A percentile compares a stretch with the other conserved stretches of the same genome.
These are phyloP conservation scores for Caenorhabditis angaria DNA, from an alignment of 2,888 invertebrate species.

Conservation along the genomic window DNA sequence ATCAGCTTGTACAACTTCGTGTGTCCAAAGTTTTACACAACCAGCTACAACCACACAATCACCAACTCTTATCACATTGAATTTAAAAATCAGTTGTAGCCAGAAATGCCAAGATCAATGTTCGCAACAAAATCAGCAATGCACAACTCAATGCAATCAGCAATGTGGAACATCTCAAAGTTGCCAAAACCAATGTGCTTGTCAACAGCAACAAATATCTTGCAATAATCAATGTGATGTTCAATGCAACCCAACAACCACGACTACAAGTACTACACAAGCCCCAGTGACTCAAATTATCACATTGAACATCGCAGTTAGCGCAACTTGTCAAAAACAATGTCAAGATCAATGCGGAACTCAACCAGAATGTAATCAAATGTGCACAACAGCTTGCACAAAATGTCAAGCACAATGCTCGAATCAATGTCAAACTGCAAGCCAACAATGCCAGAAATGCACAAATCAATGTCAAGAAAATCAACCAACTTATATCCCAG, in stretches of 20 bases:
- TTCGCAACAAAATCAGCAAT: conserved; percentile 37
- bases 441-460: conserved; percentile 20
- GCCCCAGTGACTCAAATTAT: conserved; percentile 9
- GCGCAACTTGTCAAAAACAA: conserved; percentile 19
- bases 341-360: conserved; percentile 21
- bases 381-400: conserved; percentile 29
- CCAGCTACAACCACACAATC: conserved; percentile 29
- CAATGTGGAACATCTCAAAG: conserved; percentile 25
- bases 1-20: conserved; percentile 34
- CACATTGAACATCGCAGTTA: neutral
- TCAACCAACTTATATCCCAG: conserved; percentile 34
- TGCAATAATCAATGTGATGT: conserved; percentile 40
- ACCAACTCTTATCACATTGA: conserved; percentile 25
- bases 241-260: conserved; percentile 11
- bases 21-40: conserved; percentile 20
- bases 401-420: conserved; percentile 19
- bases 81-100: conserved; percentile 23
- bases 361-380: conserved; percentile 31
- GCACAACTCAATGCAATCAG: conserved; percentile 46
- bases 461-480: conserved; percentile 34
- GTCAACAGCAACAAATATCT: conserved; percentile 42
- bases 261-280: neutral
- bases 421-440: conserved; percentile 28
- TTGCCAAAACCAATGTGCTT: conserved; percentile 40
- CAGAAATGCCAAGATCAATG: conserved; percentile 46